Percentiles rank a stretch among this genome's conserved stretches.
These are phyloP conservation scores for Myioborus miniatus DNA, from an alignment of 2,797 vertebrate genomes.

Conservation along the genomic window DNA sequence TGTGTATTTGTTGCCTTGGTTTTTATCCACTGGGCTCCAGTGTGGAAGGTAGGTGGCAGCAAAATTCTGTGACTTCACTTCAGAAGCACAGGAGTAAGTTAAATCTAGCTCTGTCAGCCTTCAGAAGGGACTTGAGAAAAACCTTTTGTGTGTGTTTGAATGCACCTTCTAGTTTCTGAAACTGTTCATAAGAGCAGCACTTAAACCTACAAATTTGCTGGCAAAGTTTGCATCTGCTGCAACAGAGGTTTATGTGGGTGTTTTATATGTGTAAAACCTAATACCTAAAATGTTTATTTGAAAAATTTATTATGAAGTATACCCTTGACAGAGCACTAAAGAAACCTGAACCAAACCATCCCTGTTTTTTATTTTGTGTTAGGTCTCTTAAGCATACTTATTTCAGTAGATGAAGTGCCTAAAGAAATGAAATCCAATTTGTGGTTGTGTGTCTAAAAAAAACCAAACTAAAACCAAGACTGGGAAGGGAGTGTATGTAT, in stretches of 20 bases:
- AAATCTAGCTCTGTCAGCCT: neutral
- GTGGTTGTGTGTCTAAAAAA: neutral
- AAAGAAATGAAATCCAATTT: neutral
- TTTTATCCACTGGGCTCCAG: neutral
- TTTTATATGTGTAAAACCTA: neutral
- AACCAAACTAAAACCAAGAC: neutral
- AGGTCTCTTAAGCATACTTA: neutral
- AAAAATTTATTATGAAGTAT: neutral
- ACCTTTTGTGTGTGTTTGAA: accelerated
- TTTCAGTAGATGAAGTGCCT: neutral
- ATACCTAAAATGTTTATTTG: neutral
- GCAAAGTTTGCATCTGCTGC: neutral
- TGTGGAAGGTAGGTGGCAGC: conserved; percentile 33
- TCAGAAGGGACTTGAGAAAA: neutral
- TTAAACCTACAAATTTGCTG: neutral
- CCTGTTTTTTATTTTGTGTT: neutral
- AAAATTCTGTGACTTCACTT: neutral
- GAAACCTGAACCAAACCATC: neutral
- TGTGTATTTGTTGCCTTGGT: neutral
- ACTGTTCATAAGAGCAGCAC: neutral
- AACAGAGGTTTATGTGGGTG: neutral
- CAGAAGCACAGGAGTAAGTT: neutral
- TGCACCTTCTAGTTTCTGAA: neutral
- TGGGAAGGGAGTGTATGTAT: neutral
- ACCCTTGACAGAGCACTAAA: neutral